Conservation (phyloP, 2,797 vertebrate species). For the Rhinella marina region DNA sequence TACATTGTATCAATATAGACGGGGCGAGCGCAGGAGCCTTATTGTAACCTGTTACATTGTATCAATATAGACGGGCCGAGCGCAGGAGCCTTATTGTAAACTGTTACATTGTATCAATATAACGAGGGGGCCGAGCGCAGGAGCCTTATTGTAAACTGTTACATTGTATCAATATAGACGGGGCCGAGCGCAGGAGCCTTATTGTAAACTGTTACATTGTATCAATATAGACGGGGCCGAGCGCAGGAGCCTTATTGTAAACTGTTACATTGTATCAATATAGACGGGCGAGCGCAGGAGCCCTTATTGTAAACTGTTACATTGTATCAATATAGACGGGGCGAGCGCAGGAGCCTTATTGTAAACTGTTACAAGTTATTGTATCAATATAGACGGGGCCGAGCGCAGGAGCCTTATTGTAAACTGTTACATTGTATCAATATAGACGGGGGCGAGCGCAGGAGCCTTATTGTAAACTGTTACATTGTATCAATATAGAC, state of each 20-base stretch:
- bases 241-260: not conserved
- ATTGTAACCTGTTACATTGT: not conserved
- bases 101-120: constrained; percentile 19
- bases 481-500: too few relatives aligned
- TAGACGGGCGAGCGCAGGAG: not conserved
- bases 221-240: too few relatives aligned
- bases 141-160: too few relatives aligned
- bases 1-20: constrained; percentile 8
- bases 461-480: too few relatives aligned
- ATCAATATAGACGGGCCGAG: not conserved
- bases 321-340: not conserved
- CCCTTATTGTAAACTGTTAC: not conserved
- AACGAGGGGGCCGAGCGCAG: too few relatives aligned
- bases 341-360: not conserved
- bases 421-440: constrained; percentile 18
- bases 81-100: not conserved
- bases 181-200: too few relatives aligned
- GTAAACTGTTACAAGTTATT: constrained; percentile 13
- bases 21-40: not conserved
- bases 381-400: not conserved
- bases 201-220: too few relatives aligned
- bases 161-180: too few relatives aligned
- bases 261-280: not conserved
- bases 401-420: not conserved
- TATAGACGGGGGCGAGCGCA: too few relatives aligned